These are phyloP conservation scores for Amblyornis subalaris DNA, from an alignment of 2,113 vertebrate species.

Conservation along the genomic window DNA sequence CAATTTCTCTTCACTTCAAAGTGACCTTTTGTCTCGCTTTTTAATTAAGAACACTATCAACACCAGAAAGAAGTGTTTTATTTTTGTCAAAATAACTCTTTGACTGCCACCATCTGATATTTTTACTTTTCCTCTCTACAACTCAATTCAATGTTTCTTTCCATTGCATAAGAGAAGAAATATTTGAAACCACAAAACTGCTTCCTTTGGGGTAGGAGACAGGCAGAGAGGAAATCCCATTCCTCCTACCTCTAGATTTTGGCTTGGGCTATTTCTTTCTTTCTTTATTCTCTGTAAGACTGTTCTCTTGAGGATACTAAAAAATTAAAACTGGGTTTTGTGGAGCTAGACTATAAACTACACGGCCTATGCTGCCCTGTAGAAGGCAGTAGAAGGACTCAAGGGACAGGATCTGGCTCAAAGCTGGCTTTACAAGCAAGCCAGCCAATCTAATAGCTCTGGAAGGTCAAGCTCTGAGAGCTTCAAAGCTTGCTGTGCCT, in stretches of 20 bases:
- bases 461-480: neutral
- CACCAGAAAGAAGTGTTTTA: neutral
- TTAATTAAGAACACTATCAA: neutral
- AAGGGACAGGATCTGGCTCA: neutral
- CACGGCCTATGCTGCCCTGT: neutral
- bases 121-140: neutral
- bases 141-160: neutral
- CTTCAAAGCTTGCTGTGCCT: neutral
- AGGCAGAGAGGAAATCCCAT: slow-evolving; percentile 31
- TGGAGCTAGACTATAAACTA: neutral
- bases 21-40: neutral
- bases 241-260: neutral
- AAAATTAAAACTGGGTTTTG: slow-evolving; percentile 25
- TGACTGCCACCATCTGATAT: neutral
- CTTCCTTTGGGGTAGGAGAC: slow-evolving; percentile 21
- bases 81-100: neutral
- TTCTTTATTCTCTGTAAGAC: neutral
- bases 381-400: neutral
- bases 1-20: neutral
- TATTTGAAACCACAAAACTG: slow-evolving; percentile 44
- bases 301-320: neutral
- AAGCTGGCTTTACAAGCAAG: neutral
- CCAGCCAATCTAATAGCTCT: neutral
- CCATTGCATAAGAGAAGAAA: slow-evolving; percentile 18
- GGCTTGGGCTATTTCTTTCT: neutral